Evolutionary conservation across 1,140 invertebrate species (phyloP).

Genomic region (Octopus sinensis): DNA sequence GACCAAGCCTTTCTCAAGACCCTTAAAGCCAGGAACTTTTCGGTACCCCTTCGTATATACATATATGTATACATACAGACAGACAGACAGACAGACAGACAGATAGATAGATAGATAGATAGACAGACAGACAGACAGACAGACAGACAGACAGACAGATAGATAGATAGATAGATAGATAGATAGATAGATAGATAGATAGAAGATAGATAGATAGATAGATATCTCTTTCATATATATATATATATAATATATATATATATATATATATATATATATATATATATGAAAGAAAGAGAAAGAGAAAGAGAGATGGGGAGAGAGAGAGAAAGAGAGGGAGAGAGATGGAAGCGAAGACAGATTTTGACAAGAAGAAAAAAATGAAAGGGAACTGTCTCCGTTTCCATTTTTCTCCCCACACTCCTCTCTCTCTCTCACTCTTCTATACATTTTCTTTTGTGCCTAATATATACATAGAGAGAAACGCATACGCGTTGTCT

Average conservation of each 20-base stretch:
- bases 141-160: slow-evolving; percentile 16
- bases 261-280: not conserved
- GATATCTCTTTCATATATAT: no score
- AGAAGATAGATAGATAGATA: not conserved
- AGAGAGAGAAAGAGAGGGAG: slow-evolving; percentile 7
- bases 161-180: not conserved
- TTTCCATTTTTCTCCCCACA: no score
- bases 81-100: not conserved
- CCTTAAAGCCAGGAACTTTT: not conserved
- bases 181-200: not conserved
- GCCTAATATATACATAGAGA: no score
- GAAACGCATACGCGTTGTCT: no score
- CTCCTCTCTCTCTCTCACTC: no score
- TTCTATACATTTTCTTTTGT: no score
- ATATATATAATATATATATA: not conserved
- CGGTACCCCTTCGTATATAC: not conserved
- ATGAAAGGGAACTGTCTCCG: no score
- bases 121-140: slow-evolving; percentile 8
- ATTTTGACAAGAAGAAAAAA: no score
- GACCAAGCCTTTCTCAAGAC: not conserved
- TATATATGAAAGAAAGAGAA: slow-evolving; percentile 2
- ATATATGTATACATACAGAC: not conserved
- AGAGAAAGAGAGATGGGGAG: slow-evolving; percentile 14
- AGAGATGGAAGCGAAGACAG: no score
- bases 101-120: not conserved